Evolutionary conservation across 2,888 invertebrate genomes (phyloP).

Genomic region (Apamea crenata): DNA sequence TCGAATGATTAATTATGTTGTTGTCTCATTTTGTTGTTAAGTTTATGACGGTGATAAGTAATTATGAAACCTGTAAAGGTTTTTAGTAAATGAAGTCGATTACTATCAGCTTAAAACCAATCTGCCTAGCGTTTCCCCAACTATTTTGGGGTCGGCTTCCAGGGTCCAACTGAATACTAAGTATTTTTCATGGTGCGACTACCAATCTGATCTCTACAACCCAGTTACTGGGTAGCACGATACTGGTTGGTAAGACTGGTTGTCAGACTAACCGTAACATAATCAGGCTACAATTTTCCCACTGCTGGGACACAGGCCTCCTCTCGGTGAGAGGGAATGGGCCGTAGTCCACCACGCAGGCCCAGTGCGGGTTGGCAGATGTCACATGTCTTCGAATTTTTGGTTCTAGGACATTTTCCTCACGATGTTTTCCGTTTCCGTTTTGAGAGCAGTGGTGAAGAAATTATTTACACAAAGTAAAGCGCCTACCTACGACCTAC

Average conservation of each 20-base stretch:
- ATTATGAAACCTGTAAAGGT: neutral
- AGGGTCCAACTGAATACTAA: neutral
- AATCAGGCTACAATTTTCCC: too few species aligned
- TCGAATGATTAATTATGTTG: neutral
- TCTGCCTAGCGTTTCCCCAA: neutral
- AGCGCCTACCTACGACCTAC: too few species aligned
- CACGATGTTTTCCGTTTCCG: too few species aligned
- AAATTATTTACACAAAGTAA: too few species aligned
- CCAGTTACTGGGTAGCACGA: neutral
- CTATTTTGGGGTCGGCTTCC: neutral
- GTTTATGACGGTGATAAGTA: neutral
- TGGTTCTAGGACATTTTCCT: too few species aligned
- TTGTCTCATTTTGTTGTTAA: neutral
- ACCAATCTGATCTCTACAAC: neutral
- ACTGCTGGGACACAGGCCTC: too few species aligned
- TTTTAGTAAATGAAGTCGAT: neutral
- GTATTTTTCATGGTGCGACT: neutral
- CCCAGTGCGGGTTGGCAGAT: too few species aligned
- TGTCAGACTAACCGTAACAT: too few species aligned
- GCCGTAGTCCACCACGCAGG: too few species aligned
- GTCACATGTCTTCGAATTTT: too few species aligned
- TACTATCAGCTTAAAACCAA: neutral
- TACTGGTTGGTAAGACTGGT: neutral
- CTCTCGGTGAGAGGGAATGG: too few species aligned
- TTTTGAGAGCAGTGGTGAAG: too few species aligned